phyloP scores from a whole-genome alignment of 2,113 vertebrate genomes.

The Gymnocephalus cernua region DNA sequence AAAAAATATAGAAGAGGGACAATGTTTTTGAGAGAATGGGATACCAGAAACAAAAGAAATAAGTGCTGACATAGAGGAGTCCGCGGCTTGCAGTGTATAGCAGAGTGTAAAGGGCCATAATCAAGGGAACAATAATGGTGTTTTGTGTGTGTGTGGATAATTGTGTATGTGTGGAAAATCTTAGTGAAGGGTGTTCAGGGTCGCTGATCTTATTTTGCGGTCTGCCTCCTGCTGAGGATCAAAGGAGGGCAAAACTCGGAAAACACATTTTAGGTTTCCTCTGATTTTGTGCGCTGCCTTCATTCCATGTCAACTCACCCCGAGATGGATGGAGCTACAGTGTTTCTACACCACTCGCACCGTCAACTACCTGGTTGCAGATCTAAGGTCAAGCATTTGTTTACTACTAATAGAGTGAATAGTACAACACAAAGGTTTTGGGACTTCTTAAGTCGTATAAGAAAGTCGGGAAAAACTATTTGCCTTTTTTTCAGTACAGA shows the following conservation, averaged over 20 bases:
- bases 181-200: conserved; percentile 34
- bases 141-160: conserved; percentile 10
- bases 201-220: conserved; percentile 19
- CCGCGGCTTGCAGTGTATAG: background rate
- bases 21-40: background rate
- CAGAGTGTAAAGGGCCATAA: background rate
- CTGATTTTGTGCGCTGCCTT: conserved; percentile 24
- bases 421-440: background rate
- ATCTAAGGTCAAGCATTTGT: conserved; percentile 13
- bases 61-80: conserved; percentile 15
- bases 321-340: conserved; percentile 1
- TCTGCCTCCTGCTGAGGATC: conserved; percentile 48
- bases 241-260: conserved; percentile 39
- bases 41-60: background rate
- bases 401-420: background rate
- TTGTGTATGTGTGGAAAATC: conserved; percentile 11
- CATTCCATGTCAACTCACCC: conserved; percentile 21
- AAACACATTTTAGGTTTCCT: conserved; percentile 39
- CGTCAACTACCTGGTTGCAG: background rate
- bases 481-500: conserved; percentile 19
- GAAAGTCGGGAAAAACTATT: background rate
- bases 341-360: conserved; percentile 24
- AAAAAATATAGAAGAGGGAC: conserved; percentile 31
- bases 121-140: conserved; percentile 1
- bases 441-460: background rate